Evolutionary conservation across 2,888 invertebrate species (phyloP), one percentile per base, ranked within the genome.

Genomic region (Eupsilia transversa): DNA sequence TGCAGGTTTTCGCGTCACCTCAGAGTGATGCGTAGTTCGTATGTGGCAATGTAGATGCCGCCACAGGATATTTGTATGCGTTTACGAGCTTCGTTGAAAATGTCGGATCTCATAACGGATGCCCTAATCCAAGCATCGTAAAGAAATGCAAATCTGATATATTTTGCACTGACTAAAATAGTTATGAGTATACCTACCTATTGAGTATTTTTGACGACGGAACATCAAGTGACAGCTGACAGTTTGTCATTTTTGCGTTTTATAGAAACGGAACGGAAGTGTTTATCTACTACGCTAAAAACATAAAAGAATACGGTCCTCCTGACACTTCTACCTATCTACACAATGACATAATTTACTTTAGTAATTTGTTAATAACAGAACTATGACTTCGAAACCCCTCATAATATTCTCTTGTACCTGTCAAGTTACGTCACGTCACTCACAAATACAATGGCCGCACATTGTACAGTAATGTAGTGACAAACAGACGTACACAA

Each of bases 401-500:
- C 17, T 54, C 46, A 41, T 12, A 20, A 38, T 54, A 49, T 65
- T 67, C 30, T 43, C 63, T n/a, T 33, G 4, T 27, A 70, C 59
- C 52, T 77, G 84, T 83, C 80, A 70, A 57, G 80, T 63, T 57
- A 68, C 27, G 71, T 64, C 77, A 78, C 66, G 77, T 77, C 75
- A 82, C 80, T 74, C 67, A 65, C 20, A 68, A 73, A 79, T 76
- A 82, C 81, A 77, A 83, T 71, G 57, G 67, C 66, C 68, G 61
- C 66, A 60, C 74, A 72, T 82, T 79, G 84, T 75, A 57, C 76
- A 72, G 82, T 79, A 78, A 78, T 83, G 73, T 71, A 76, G 77
- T 84, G 77, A 88, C 89, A 89, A 89, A 90, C 91, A 89, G 86
- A 87, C 84, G 88, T 84, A 86, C 84, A 65, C 71, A 75, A 35